Evolutionary conservation across 2,888 invertebrate genomes (phyloP).

Genomic region (Entomobrya multifasciata): DNA sequence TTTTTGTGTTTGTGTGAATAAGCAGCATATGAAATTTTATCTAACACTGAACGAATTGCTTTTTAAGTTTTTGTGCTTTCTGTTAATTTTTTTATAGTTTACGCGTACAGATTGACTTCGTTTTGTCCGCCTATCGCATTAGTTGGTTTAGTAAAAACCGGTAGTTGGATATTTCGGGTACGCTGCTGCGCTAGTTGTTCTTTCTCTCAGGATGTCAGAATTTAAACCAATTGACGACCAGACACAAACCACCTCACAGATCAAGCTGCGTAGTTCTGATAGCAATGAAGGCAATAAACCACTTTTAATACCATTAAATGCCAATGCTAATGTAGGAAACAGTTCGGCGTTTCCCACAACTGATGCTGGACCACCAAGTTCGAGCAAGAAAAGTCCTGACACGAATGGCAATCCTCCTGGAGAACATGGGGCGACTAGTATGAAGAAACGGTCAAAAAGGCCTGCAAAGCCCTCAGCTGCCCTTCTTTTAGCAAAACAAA

Average conservation of each 20-base stretch:
- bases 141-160: constrained; percentile 4
- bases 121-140: constrained; percentile 13
- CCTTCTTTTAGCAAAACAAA: constrained; percentile 76
- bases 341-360: constrained; percentile 9
- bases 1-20: no score
- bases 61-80: background rate
- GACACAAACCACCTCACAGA: background rate
- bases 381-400: constrained; percentile 5
- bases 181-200: constrained; percentile 8
- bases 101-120: constrained; percentile 8
- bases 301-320: constrained; percentile 73
- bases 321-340: constrained; percentile 56
- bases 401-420: constrained; percentile 66
- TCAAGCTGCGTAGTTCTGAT: constrained; percentile 15
- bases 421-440: constrained; percentile 74
- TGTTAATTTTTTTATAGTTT: constrained; percentile 29
- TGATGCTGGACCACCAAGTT: constrained; percentile 19
- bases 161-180: background rate
- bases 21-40: no score
- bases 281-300: constrained; percentile 50
- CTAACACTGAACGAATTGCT: no score
- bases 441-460: constrained; percentile 75
- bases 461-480: constrained; percentile 77
- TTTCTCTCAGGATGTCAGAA: constrained; percentile 63
- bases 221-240: constrained; percentile 65